Evolutionary conservation across 2,888 invertebrate species (phyloP).

Genomic region (Drosophila rubida): DNA sequence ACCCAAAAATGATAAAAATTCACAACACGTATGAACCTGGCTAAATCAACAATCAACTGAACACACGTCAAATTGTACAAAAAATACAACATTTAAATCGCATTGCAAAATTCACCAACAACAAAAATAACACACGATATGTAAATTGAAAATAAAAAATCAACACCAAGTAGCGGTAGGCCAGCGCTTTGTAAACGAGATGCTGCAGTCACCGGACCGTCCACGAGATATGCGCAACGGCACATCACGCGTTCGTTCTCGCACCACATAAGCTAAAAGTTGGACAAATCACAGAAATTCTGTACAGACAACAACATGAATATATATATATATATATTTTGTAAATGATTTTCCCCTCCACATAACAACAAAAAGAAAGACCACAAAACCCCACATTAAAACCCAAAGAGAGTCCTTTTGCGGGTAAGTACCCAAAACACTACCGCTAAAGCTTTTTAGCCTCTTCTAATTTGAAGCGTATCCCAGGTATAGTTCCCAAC

Average conservation of each 20-base stretch:
- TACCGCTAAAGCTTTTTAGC: constrained; percentile 10
- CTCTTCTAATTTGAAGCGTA: constrained; percentile 38
- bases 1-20: constrained; percentile 24
- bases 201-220: constrained; percentile 84
- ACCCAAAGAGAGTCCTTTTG: constrained; percentile 3
- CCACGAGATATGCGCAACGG: constrained; percentile 83
- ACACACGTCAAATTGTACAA: constrained; percentile 18
- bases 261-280: constrained; percentile 79
- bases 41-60: constrained; percentile 35
- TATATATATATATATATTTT: constrained; percentile 63
- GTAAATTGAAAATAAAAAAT: constrained; percentile 36
- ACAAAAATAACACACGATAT: neutral
- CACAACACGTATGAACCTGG: constrained; percentile 49
- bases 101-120: constrained; percentile 46
- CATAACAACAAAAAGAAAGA: constrained; percentile 25
- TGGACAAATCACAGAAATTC: constrained; percentile 51
- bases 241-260: constrained; percentile 73
- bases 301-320: constrained; percentile 34
- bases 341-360: constrained; percentile 66
- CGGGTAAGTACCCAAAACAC: constrained; percentile 38
- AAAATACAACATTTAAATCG: constrained; percentile 27
- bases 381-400: constrained; percentile 2
- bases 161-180: constrained; percentile 80
- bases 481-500: constrained; percentile 60
- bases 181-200: constrained; percentile 85